Base-by-base conservation (phyloP, 2,797 vertebrate genomes). In the Cynopterus sphinx region DNA sequence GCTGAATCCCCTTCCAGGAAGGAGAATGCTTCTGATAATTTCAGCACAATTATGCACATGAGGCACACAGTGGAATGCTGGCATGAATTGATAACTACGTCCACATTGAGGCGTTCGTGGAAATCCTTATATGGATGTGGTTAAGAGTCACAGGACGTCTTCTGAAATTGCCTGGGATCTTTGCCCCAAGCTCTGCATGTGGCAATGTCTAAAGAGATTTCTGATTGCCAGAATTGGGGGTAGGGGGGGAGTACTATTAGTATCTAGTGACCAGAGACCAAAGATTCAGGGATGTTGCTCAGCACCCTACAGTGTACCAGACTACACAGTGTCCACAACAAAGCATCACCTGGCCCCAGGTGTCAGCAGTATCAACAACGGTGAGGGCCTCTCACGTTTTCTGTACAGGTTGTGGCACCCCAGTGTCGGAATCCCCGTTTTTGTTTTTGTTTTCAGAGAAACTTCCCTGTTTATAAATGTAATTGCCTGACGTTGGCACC, bases 11-110 rank as follows among this genome's bases (percentile, higher is more conserved):
- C 22, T 75, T 39, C 57, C 28, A 31, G 39, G 51, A 77, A 75
- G 26, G 16, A 74, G 65, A 68, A 68, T 16, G 36, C 41, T 55
- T 15, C 61, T 31, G 87, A 85, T 86, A 83, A 87, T 67, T 87
- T 78, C 78, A 75, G 73, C 77, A 63, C 75, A 61, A 78, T 93
- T 61, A 53, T 33, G 63, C n/a, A n/a, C 59, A 67, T 49, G 77
- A 70, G 57, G 49, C 61, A 46, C 46, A 0, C 22, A 19, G 82
- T 31, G 22, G 71, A 70, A 36, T 63, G 81, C 90, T 49, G 83
- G 46, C 68, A 28, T 5, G 87, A 81, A 31, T 65, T 59, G 92
- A 71, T 88, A 59, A 95, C 59, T 36, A 10, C 0, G 33, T 78
- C 74, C 75, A 41, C 3, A 0, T 28, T 33, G 33, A 53, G 70